Evolutionary conservation across 2,888 invertebrate species (phyloP).

Genomic region (Thelaira solivaga): DNA sequence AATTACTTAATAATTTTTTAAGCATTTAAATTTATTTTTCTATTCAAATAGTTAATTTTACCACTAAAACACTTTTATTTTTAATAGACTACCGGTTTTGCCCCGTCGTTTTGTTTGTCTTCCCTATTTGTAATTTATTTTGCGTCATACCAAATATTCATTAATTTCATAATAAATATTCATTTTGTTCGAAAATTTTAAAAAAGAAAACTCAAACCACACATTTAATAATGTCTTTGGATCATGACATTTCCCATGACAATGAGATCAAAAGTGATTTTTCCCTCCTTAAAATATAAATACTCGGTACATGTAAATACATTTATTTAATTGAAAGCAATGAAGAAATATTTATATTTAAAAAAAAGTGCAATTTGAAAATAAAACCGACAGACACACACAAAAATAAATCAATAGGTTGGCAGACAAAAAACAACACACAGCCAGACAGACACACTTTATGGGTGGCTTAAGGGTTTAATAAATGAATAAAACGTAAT

Average conservation of each 20-base stretch:
- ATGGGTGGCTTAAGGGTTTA: slow-evolving; percentile 61
- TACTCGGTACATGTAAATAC: background rate
- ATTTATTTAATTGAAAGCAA: slow-evolving; percentile 54
- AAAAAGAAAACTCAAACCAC: slow-evolving; percentile 33
- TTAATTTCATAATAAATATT: no score
- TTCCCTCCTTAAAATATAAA: slow-evolving; percentile 41
- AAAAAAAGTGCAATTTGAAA: background rate
- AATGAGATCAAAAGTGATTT: slow-evolving; percentile 62
- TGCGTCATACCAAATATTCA: no score
- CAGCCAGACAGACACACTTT: slow-evolving; percentile 41
- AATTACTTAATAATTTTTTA: no score
- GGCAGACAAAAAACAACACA: no score
- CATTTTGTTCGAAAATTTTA: no score
- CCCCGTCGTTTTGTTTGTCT: no score
- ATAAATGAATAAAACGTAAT: slow-evolving; percentile 46
- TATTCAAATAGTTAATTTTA: no score
- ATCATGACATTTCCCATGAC: slow-evolving; percentile 63
- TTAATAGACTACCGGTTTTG: no score
- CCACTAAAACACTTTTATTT: no score
- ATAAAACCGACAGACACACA: slow-evolving; percentile 7
- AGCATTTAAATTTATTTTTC: no score
- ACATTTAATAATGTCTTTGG: slow-evolving; percentile 57
- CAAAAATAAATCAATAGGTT: background rate
- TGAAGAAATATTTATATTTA: slow-evolving; percentile 7
- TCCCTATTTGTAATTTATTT: no score